Evolutionary conservation across 2,888 invertebrate genomes (phyloP).

Genomic region (Eilema sororculum): DNA sequence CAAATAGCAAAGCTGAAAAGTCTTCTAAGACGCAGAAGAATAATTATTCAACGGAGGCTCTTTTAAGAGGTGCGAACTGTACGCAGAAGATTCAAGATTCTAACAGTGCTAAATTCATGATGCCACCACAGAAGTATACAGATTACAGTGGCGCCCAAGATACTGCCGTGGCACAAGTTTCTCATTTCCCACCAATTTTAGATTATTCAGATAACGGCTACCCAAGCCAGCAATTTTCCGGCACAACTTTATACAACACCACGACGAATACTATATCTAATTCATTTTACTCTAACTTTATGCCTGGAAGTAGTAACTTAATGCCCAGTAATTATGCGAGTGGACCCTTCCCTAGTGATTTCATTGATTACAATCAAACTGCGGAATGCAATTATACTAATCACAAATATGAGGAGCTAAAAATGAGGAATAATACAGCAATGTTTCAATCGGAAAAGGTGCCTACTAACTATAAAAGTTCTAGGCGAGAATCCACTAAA

Average conservation of each 20-base stretch:
- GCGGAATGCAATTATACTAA: slow-evolving; percentile 79
- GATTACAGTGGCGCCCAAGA: slow-evolving; percentile 75
- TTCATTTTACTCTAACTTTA: slow-evolving; percentile 82
- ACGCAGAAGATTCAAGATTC: slow-evolving; percentile 75
- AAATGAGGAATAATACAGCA: slow-evolving; percentile 75
- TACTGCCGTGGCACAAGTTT: slow-evolving; percentile 79
- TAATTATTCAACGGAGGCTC: slow-evolving; percentile 81
- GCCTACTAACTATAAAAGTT: slow-evolving; percentile 70
- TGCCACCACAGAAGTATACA: slow-evolving; percentile 74
- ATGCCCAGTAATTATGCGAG: slow-evolving; percentile 78
- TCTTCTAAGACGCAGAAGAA: slow-evolving; percentile 75
- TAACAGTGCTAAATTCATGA: slow-evolving; percentile 68
- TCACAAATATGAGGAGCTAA: slow-evolving; percentile 80
- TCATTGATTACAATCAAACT: slow-evolving; percentile 79
- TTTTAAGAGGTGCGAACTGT: slow-evolving; percentile 75
- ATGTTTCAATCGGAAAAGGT: slow-evolving; percentile 74
- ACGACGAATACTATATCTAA: slow-evolving; percentile 82
- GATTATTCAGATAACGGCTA: slow-evolving; percentile 81
- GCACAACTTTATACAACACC: slow-evolving; percentile 79
- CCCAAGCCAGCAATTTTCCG: slow-evolving; percentile 77
- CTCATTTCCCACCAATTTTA: slow-evolving; percentile 80
- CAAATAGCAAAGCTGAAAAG: slow-evolving; percentile 72
- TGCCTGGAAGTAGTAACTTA: slow-evolving; percentile 76
- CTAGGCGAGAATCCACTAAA: slow-evolving; percentile 78
- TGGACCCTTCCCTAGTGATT: slow-evolving; percentile 77